Base-by-base conservation (phyloP, 2,797 vertebrate species). In the Tamandua tetradactyla region DNA sequence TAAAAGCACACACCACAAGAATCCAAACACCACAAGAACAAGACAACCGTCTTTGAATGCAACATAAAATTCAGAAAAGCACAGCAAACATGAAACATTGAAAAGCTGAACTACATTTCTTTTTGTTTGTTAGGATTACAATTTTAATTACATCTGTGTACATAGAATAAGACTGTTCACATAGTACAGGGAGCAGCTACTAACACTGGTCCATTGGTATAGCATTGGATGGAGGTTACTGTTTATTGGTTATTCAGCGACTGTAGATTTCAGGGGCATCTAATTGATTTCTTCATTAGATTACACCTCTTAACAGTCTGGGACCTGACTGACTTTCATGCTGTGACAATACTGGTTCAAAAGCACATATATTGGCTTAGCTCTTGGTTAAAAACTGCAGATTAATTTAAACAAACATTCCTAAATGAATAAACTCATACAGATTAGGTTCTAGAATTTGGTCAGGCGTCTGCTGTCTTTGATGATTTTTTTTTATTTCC, bases 81-180 rank as follows among this genome's bases (percentile, higher is more conserved):
- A 99, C 99, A 99, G 99, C 98, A 98, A 99, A 99, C 99, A 99
- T 99, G 99, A 99, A 99, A 99, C 99, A 99, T 98, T 98, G 98
- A 98, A 98, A 99, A 99, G 99, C 98, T 99, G 98, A 99, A 99
- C 98, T 99, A 99, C 98, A 97, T 98, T 99, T 99, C 98, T 98
- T 99, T 47, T 98, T 98, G 98, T 98, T 98, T 98, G 99, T 99
- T 99, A 99, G 99, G 99, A 99, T 99, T 99, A 99, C 99, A 99
- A 99, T 99, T 99, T 99, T 99, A 98, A 99, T 99, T 99, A 99
- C 99, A 99, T 99, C 99, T 99, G 98, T 98, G 98, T 98, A 99
- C 99, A 99, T 99, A 99, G 98, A 98, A 98, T 99, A 99, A 98
- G 99, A 99, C 99, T 99, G 98, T 99, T 99, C 99, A 99, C 99